These are phyloP conservation scores for Sycobia sp. DNA, from an alignment of 1,140 invertebrate genomes.

Conservation along the genomic window DNA sequence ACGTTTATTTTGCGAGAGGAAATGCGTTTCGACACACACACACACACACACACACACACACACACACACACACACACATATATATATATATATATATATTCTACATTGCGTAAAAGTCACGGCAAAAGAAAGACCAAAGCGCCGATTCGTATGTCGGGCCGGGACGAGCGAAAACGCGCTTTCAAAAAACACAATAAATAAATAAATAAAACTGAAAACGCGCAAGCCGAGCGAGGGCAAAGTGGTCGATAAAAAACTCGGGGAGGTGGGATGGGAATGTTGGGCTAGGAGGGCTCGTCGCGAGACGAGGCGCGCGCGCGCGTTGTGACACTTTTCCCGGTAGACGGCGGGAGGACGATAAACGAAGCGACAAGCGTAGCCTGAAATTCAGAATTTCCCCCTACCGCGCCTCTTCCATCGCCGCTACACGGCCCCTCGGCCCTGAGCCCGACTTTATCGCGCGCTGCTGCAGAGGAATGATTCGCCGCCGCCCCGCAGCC, in stretches of 20 bases:
- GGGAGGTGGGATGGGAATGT: not conserved
- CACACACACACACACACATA: too few species aligned
- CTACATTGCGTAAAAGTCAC: too few species aligned
- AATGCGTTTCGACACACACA: too few species aligned
- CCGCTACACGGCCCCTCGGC: not conserved
- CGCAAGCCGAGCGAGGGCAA: too few species aligned
- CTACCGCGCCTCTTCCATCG: not conserved
- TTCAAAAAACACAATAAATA: too few species aligned
- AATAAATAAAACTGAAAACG: too few species aligned
- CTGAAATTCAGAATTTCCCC: not conserved
- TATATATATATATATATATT: too few species aligned
- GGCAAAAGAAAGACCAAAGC: not conserved
- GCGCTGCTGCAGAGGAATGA: not conserved
- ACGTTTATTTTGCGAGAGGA: too few species aligned
- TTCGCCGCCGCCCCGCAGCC: not conserved
- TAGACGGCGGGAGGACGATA: not conserved
- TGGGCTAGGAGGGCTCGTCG: not conserved
- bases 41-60: too few species aligned
- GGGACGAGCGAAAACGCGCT: too few species aligned
- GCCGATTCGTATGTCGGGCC: constrained; percentile 11
- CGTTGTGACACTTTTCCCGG: not conserved
- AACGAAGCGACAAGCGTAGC: constrained; percentile 1
- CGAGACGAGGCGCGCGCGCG: not conserved
- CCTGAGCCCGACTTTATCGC: not conserved
- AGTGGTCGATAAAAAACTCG: too few species aligned